These are phyloP conservation scores for Pocillopora damicornis DNA, from an alignment of 64 coral and sea anemone species.

Conservation along the genomic window DNA sequence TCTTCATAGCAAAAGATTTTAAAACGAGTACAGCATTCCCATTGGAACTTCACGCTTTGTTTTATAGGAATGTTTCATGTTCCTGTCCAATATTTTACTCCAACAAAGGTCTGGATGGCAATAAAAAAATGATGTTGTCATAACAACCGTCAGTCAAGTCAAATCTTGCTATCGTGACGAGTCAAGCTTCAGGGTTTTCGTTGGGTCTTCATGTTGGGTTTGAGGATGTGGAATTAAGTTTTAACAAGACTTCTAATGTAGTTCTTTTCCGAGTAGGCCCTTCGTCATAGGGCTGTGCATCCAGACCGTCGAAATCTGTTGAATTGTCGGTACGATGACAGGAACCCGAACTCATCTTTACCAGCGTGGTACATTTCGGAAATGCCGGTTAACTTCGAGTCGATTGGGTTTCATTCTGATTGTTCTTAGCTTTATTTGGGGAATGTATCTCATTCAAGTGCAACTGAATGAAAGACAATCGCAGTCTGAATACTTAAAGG, in stretches of 20 bases:
- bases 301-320: not conserved
- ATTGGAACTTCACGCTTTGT: too few species aligned
- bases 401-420: slow-evolving; percentile 67
- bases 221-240: not conserved
- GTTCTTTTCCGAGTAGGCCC: not conserved
- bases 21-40: too few species aligned
- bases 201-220: not conserved
- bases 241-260: not conserved
- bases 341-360: slow-evolving; percentile 29
- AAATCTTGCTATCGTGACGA: too few species aligned
- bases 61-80: too few species aligned
- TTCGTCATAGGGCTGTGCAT: not conserved
- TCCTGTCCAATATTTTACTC: too few species aligned
- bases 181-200: too few species aligned
- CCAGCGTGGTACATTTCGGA: not conserved
- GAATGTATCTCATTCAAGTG: slow-evolving; percentile 80
- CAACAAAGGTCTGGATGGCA: too few species aligned
- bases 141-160: too few species aligned
- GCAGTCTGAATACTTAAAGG: slow-evolving; percentile 66
- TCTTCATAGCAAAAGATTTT: too few species aligned
- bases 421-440: slow-evolving; percentile 72
- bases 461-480: slow-evolving; percentile 72
- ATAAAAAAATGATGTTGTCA: too few species aligned
- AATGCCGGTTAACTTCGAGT: slow-evolving; percentile 49
- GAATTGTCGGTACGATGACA: not conserved